Evolutionary conservation across 2,888 invertebrate genomes (phyloP).

Genomic region (Trichogramma evanescens): DNA sequence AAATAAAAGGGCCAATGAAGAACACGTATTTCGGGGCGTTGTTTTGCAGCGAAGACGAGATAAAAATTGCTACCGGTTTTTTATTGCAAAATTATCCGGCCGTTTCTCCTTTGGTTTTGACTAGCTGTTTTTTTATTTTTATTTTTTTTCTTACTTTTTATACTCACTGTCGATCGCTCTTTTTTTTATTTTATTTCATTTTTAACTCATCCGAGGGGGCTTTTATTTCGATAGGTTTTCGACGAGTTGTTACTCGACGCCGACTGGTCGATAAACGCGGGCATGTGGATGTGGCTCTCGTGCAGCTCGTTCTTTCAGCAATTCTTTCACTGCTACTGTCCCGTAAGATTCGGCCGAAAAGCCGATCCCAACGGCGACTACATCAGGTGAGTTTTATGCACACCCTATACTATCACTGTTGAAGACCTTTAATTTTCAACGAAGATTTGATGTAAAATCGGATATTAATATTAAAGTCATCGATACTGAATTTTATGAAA

Average conservation of each 20-base stretch:
- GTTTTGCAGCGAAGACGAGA: too few relatives aligned
- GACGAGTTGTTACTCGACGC: constrained; percentile 76
- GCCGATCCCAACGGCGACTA: constrained; percentile 83
- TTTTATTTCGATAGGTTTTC: constrained; percentile 58
- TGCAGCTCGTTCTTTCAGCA: constrained; percentile 83
- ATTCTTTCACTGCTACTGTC: constrained; percentile 80
- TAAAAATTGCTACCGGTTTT: too few relatives aligned
- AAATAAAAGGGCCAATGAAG: too few relatives aligned
- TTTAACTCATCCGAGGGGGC: too few relatives aligned
- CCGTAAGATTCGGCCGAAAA: constrained; percentile 73
- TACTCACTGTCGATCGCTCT: neutral
- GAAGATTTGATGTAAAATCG: neutral
- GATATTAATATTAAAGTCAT: too few relatives aligned
- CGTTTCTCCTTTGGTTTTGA: too few relatives aligned
- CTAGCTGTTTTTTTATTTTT: neutral
- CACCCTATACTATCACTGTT: neutral
- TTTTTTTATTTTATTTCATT: neutral
- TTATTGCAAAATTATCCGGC: too few relatives aligned
- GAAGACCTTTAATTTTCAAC: neutral
- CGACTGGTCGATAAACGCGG: constrained; percentile 83
- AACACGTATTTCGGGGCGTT: too few relatives aligned
- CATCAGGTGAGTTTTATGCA: constrained; percentile 57
- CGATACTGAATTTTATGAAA: too few relatives aligned
- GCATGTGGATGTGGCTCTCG: constrained; percentile 86
- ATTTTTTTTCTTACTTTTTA: neutral